Evolutionary conservation across 2,113 vertebrate genomes (phyloP).

Genomic region (Hystrix cristata): DNA sequence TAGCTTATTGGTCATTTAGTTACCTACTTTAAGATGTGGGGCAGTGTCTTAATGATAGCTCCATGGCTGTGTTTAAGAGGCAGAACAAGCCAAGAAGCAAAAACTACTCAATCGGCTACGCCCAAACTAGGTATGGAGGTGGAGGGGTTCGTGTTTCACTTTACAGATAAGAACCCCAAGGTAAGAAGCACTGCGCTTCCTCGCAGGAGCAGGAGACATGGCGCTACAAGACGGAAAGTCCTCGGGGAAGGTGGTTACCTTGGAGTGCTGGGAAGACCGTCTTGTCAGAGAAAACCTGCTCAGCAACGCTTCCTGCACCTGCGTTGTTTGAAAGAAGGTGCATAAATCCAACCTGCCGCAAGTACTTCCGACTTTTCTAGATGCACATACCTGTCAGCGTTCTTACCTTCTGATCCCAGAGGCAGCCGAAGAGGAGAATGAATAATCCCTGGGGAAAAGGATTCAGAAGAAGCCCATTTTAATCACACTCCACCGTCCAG

Average conservation of each 20-base stretch:
- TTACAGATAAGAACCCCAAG: background rate
- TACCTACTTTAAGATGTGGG: background rate
- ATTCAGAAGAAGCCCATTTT: background rate
- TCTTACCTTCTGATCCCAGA: slow-evolving; percentile 91
- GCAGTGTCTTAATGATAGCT: background rate
- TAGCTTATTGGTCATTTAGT: background rate
- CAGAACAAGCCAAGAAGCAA: background rate
- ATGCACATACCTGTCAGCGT: background rate
- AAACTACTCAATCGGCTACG: background rate
- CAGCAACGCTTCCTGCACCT: slow-evolving; percentile 90
- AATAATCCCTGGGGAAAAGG: slow-evolving; percentile 88
- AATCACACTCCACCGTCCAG: background rate
- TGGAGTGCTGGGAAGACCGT: slow-evolving; percentile 90
- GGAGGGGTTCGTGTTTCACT: background rate
- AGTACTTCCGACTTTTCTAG: slow-evolving; percentile 20
- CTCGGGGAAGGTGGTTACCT: slow-evolving; percentile 82
- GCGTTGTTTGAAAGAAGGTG: slow-evolving; percentile 66
- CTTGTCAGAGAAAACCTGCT: slow-evolving; percentile 87
- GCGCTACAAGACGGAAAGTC: background rate
- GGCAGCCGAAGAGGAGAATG: slow-evolving; percentile 90
- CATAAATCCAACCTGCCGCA: background rate
- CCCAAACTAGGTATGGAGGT: background rate
- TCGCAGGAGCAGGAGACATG: fast-evolving
- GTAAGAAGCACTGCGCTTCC: background rate
- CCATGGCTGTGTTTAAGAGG: background rate